phyloP scores from a whole-genome alignment of 2,113 vertebrate genomes.

The pig (Sus scrofa) region T2T-Sscrofa CM000813.6:156318001-156318500 shows the following conservation, averaged over 20 bases:
- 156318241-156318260: neutral
- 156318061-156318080: neutral
- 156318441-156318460: neutral
- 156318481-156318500: neutral
- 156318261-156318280: slow-evolving; percentile 22
- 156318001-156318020: neutral
- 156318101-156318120: neutral
- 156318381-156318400: neutral
- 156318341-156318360: slow-evolving; percentile 21
- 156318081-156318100: neutral
- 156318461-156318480: neutral
- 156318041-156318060: neutral
- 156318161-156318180: neutral
- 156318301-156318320: slow-evolving; percentile 36
- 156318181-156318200: neutral
- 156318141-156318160: neutral
- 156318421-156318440: neutral
- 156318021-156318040: neutral
- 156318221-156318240: slow-evolving; percentile 3
- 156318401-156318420: neutral
- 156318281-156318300: slow-evolving; percentile 7
- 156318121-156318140: neutral
- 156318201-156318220: neutral
- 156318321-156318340: neutral
- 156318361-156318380: slow-evolving; percentile 31